Conservation (phyloP, 1,140 invertebrate species). For the Polypedilum pembai region DNA sequence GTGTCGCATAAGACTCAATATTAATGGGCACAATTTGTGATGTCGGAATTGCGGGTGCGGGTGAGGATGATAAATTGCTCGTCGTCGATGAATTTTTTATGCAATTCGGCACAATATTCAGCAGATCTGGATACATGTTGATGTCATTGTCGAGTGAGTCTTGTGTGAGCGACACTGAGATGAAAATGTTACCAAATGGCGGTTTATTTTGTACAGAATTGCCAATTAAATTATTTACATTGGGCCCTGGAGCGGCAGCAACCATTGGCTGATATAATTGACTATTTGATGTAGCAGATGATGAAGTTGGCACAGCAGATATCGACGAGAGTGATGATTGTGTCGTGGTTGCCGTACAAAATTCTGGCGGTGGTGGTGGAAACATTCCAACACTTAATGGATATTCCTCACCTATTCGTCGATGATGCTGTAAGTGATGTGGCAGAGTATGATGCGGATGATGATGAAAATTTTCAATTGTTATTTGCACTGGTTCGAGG, state of each 20-base stretch:
- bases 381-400: slow-evolving; percentile 48
- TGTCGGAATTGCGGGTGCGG: slow-evolving; percentile 32
- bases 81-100: slow-evolving; percentile 43
- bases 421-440: slow-evolving; percentile 34
- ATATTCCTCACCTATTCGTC: slow-evolving; percentile 38
- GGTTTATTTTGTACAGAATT: slow-evolving; percentile 37
- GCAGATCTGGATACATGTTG: slow-evolving; percentile 65
- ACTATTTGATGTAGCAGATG: not conserved
- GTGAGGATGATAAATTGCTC: slow-evolving; percentile 36
- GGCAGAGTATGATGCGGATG: slow-evolving; percentile 36
- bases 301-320: slow-evolving; percentile 15
- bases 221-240: not conserved
- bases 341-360: slow-evolving; percentile 50
- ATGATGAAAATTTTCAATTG: slow-evolving; percentile 53
- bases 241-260: not conserved
- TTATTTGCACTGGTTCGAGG: slow-evolving; percentile 63
- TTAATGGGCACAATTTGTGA: slow-evolving; percentile 35
- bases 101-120: slow-evolving; percentile 59
- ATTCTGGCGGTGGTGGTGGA: slow-evolving; percentile 56
- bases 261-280: slow-evolving; percentile 23
- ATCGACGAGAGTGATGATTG: slow-evolving; percentile 41
- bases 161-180: slow-evolving; percentile 63
- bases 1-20: slow-evolving; percentile 52
- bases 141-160: slow-evolving; percentile 51
- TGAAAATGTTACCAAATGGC: slow-evolving; percentile 64